These are phyloP conservation scores for Knipowitschia caucasica DNA, from an alignment of 2,797 vertebrate genomes.

Conservation along the genomic window DNA sequence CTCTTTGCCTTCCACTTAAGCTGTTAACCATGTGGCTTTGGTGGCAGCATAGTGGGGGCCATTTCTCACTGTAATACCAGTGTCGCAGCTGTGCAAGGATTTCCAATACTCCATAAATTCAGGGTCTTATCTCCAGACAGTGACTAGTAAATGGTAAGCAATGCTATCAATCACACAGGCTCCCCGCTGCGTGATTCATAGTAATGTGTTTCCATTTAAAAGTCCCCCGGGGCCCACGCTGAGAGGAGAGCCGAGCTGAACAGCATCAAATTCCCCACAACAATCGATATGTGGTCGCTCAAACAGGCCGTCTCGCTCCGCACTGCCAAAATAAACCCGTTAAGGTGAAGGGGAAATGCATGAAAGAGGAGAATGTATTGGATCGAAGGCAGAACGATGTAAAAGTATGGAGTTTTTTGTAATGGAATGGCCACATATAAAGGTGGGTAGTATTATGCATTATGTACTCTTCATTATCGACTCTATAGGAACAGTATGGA, in stretches of 20 bases:
- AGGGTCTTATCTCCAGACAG: constrained; percentile 71
- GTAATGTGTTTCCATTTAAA: constrained; percentile 78
- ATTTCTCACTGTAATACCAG: constrained; percentile 65
- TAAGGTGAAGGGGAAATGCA: constrained; percentile 54
- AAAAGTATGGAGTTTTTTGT: constrained; percentile 26
- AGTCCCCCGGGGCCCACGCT: constrained; percentile 54
- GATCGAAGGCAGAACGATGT: constrained; percentile 27
- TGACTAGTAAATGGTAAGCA: constrained; percentile 77
- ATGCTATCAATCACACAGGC: constrained; percentile 70
- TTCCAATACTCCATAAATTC: constrained; percentile 76
- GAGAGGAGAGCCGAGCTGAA: constrained; percentile 37
- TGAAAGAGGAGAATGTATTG: constrained; percentile 49
- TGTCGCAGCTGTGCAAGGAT: constrained; percentile 63
- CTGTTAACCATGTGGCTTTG: constrained; percentile 40
- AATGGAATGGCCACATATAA: constrained; percentile 23
- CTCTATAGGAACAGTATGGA: no score
- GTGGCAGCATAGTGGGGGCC: constrained; percentile 31
- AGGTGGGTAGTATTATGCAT: neutral
- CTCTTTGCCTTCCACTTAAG: constrained; percentile 43
- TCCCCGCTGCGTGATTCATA: constrained; percentile 76
- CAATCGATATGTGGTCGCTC: constrained; percentile 63
- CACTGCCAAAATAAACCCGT: constrained; percentile 61
- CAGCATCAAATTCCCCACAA: constrained; percentile 64
- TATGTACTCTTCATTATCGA: neutral
- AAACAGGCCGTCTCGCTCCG: constrained; percentile 47